Evolutionary conservation across 2,797 vertebrate genomes (phyloP).

Genomic region (Rachycentron canadum): DNA sequence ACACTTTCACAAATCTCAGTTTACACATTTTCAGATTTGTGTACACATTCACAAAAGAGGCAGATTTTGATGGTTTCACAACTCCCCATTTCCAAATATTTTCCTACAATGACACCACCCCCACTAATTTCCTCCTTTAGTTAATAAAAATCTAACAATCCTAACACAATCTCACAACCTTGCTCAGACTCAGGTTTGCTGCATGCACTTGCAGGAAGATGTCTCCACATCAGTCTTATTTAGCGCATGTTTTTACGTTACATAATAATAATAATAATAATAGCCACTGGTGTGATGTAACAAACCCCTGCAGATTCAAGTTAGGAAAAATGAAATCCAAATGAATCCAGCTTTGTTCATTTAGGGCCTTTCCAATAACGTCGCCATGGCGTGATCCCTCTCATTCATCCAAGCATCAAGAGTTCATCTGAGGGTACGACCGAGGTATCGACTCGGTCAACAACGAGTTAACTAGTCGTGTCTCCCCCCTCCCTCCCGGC

Average conservation of each 20-base stretch:
- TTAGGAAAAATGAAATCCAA: neutral
- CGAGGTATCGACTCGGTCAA: neutral
- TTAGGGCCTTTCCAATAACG: too few relatives aligned
- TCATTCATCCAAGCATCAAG: slow-evolving; percentile 9
- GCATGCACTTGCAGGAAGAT: too few relatives aligned
- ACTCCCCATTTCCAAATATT: neutral
- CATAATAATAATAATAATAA: too few relatives aligned
- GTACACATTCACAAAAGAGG: too few relatives aligned
- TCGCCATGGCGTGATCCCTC: neutral
- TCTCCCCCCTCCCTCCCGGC: rapidly evolving
- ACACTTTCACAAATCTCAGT: neutral
- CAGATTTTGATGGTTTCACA: neutral
- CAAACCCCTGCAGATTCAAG: neutral
- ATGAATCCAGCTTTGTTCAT: too few relatives aligned
- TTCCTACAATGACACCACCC: neutral
- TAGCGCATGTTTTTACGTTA: neutral
- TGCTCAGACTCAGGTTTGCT: too few relatives aligned
- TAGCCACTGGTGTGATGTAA: neutral
- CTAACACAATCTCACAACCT: neutral
- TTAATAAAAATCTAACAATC: too few relatives aligned
- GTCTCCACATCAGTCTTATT: too few relatives aligned
- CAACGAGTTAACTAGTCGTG: rapidly evolving
- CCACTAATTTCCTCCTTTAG: neutral
- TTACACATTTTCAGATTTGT: neutral
- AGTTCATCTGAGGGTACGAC: slow-evolving; percentile 12